These are phyloP conservation scores for Hafferia zeledoni DNA, from an alignment of 2,797 vertebrate species.

Conservation along the genomic window DNA sequence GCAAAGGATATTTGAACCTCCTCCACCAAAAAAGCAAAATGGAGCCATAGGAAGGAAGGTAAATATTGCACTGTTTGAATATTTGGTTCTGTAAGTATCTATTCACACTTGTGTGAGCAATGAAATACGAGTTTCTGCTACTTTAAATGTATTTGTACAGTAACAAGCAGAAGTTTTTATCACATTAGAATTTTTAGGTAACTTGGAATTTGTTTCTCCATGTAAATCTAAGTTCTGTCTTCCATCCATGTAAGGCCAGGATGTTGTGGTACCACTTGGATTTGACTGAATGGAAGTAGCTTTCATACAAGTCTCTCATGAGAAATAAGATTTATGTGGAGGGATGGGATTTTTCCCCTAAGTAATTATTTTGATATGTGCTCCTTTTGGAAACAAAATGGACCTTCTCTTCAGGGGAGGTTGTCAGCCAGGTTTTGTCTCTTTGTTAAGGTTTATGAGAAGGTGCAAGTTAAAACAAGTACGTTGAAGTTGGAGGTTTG, in stretches of 20 bases:
- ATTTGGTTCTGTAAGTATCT: background rate
- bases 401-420: fast-evolving
- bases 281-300: background rate
- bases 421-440: background rate
- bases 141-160: background rate
- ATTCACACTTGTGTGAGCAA: background rate
- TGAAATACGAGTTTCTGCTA: background rate
- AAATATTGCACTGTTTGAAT: background rate
- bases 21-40: constrained; percentile 93
- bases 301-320: background rate
- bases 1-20: constrained; percentile 97
- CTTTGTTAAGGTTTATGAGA: background rate
- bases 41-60: constrained; percentile 98
- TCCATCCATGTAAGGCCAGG: background rate
- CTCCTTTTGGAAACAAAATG: background rate
- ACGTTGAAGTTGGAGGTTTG: background rate
- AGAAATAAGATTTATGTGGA: fast-evolving
- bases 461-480: background rate
- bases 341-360: background rate
- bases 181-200: background rate
- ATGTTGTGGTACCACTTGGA: background rate
- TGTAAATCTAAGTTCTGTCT: background rate
- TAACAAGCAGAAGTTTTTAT: background rate
- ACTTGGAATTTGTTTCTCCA: background rate
- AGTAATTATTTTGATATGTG: background rate